phyloP scores from a whole-genome alignment of 2,797 vertebrate genomes.

The Diplodus sargus region DNA sequence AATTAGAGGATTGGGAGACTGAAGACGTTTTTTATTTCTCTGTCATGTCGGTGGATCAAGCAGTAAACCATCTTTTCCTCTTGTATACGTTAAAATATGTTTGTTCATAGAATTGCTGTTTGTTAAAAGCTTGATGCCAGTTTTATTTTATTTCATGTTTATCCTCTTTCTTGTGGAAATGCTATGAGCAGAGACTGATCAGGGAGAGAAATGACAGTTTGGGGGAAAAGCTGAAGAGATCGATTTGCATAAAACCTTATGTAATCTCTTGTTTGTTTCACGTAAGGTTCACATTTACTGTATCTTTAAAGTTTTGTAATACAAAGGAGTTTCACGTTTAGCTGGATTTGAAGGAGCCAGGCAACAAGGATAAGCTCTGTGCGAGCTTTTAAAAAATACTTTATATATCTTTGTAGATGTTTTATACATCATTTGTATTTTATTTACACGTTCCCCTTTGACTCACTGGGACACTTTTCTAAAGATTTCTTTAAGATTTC shows the following conservation, averaged over 20 bases:
- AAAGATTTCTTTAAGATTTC: not conserved
- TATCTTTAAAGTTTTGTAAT: not conserved
- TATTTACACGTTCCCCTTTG: not conserved
- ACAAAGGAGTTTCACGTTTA: not conserved
- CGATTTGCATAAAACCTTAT: not conserved
- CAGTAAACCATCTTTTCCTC: not conserved
- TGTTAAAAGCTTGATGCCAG: not conserved
- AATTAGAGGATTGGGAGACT: not conserved
- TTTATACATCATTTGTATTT: not conserved
- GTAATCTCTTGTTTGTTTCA: not conserved
- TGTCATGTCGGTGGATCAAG: not conserved
- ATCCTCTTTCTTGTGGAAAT: no score
- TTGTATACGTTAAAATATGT: not conserved
- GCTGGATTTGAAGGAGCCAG: not conserved
- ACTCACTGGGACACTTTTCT: not conserved
- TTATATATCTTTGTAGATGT: not conserved
- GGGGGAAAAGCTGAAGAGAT: not conserved
- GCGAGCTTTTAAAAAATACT: not conserved
- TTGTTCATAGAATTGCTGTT: not conserved
- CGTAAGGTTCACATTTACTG: not conserved
- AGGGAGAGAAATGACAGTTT: not conserved
- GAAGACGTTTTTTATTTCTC: not conserved
- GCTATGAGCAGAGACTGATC: not conserved
- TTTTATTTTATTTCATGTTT: not conserved
- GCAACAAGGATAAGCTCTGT: not conserved